Percentiles rank a stretch among this genome's conserved stretches.
Conservation (phyloP, 1,140 invertebrate genomes). For the Magallana gigas region DNA sequence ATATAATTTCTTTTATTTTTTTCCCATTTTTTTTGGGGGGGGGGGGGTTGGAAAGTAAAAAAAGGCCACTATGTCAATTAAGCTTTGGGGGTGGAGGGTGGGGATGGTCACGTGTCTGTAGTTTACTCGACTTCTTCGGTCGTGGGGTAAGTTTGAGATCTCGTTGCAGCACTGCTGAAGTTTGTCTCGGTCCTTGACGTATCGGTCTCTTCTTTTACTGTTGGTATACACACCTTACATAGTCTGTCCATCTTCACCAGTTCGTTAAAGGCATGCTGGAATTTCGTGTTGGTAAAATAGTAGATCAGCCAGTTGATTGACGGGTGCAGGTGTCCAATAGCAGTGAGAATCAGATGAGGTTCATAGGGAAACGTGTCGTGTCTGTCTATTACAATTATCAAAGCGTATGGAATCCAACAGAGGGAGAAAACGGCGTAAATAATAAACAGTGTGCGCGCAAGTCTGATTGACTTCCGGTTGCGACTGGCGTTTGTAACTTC, state of each 20-base stretch:
- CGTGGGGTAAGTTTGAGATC: too few species aligned
- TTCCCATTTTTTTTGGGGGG: too few species aligned
- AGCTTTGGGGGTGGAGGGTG: too few species aligned
- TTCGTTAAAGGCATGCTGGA: slow-evolving; percentile 55
- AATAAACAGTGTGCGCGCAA: slow-evolving; percentile 63
- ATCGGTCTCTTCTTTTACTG: background rate
- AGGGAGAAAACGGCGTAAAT: slow-evolving; percentile 63
- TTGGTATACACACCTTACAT: background rate
- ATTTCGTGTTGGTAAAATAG: slow-evolving; percentile 61
- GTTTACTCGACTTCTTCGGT: too few species aligned
- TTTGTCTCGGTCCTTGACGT: too few species aligned
- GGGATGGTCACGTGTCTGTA: too few species aligned
- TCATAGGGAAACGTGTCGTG: slow-evolving; percentile 53
- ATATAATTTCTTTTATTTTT: too few species aligned
- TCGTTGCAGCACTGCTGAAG: too few species aligned
- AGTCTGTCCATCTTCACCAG: background rate
- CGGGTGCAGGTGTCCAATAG: slow-evolving; percentile 65
- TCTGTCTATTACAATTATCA: slow-evolving; percentile 57
- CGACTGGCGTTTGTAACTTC: background rate
- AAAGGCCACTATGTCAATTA: too few species aligned
- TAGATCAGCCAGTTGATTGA: slow-evolving; percentile 66
- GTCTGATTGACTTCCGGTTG: slow-evolving; percentile 31
- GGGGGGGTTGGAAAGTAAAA: too few species aligned
- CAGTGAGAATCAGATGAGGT: slow-evolving; percentile 59
- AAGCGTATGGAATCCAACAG: slow-evolving; percentile 66